Conservation (phyloP, 2,888 invertebrate species). For the Chaitophorus viminalis region DNA sequence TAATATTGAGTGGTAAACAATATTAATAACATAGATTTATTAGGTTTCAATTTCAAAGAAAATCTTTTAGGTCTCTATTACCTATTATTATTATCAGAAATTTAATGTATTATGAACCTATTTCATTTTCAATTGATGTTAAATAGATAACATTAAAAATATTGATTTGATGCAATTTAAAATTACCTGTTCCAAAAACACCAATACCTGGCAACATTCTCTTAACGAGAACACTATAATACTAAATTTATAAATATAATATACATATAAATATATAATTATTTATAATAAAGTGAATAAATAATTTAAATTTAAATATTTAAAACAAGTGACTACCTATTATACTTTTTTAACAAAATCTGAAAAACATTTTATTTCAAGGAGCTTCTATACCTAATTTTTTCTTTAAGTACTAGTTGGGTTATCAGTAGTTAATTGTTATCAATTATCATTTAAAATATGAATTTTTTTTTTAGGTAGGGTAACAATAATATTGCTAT, state of each 20-base stretch:
- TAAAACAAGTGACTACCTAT: neutral
- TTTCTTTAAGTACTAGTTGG: too few relatives aligned
- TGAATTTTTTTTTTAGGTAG: neutral
- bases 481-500: neutral
- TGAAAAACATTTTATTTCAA: neutral
- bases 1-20: too few relatives aligned
- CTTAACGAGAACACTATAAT: neutral
- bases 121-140: too few relatives aligned
- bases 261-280: neutral
- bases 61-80: too few relatives aligned
- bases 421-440: neutral
- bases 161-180: neutral
- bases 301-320: too few relatives aligned
- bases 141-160: neutral
- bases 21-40: too few relatives aligned
- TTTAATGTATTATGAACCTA: too few relatives aligned
- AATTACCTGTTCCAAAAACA: constrained; percentile 77
- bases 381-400: neutral
- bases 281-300: too few relatives aligned
- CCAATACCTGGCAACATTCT: constrained; percentile 91
- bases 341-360: neutral
- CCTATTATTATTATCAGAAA: too few relatives aligned
- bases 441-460: neutral
- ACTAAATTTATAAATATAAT: neutral
- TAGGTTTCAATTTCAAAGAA: too few relatives aligned